Evolutionary conservation across 1,140 invertebrate species (phyloP), one percentile per base, ranked within the genome.

Genomic region (Caenorhabditis remanei): DNA sequence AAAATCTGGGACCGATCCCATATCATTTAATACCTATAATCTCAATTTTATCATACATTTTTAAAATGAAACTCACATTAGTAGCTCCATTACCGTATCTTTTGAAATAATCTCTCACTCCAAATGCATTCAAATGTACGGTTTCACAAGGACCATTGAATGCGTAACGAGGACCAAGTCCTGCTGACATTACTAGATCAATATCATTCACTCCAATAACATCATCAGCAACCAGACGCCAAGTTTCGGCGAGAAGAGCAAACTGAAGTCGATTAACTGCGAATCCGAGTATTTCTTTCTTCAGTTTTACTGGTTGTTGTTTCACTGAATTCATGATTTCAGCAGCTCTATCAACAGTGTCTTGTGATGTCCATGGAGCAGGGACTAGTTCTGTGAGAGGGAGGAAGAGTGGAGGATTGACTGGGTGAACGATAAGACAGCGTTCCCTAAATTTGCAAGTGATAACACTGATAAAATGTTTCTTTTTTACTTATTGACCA

Each of bases 391-490:
- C 97, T 2, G 98, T 96, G 48, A 98, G 93, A 0, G 96, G 97
- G 11, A 98, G 95, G 93, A 97, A 98, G 92, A 98, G 98, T 0
- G 97, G 97, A 65, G 97, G 97, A 93, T 99, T 99, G 0, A 98
- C 94, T 3, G 88, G 88, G 41, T 89, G 88, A 11, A 84, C 87
- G 63, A 89, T 88, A n/a, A 89, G 50, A 21, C 86, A 89, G 0
- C 86, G 85, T 21, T 83, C 56, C 58, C 85, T 88, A 19, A 24
- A 85, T 40, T 40, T 21, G 40, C 0, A n/a, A 8, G 16, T 84
- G 8, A 63, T 5, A 24, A 14, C 11, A 84, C 32, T 40, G 8
- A 63, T 24, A 56, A 53, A 14, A 11, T 16, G 16, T 41, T 13
- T n/a, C 14, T 48, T 32, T 21, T 41, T 56, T 84, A 88, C 88